Evolutionary conservation across 2,888 invertebrate species (phyloP), one percentile per base, ranked within the genome.

Genomic region (Zygothrica quintamaculata): DNA sequence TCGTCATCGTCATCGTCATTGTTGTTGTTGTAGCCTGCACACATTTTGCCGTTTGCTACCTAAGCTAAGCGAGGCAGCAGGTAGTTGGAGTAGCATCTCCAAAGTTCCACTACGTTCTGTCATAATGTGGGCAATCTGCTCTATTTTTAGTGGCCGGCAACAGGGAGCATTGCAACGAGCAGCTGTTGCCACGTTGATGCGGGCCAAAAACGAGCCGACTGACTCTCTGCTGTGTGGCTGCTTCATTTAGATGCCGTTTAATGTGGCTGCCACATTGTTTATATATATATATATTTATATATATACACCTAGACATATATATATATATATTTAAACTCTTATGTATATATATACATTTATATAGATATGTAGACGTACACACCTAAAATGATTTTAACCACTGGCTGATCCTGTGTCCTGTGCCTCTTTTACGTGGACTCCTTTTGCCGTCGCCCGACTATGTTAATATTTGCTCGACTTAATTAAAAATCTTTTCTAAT

Each of bases 401-500:
- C 29, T 4, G 12, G 6, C 37, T 18, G 13, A 15, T 29, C 16
- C 34, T 44, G 13, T 37, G 29, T 37, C 43, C 47, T 9, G 37
- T 39, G 64, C 34, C 56, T 16, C 46, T 39, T 7, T 11, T 33
- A 36, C 33, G 18, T 42, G 18, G 2, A 5, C 18, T 5, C 3
- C 11, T 42, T 47, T 47, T 7, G 44, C 11, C 46, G 39, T 12
- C 46, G 61, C 42, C 55, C 62, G 73, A 71, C 64, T 77, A 67
- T 78, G 82, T 72, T 88, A 87, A 85, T 88, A 89, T 88, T 88
- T 87, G 74, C 88, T 64, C 74, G 67, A 87, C 82, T 88, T 88
- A 88, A 89, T 88, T 88, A 88, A 86, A 88, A 85, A 77, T 85
- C 84, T 81, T 77, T 86, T 80, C 69, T 73, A 82, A 82, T 82